These are phyloP conservation scores for Ditylenchus dipsaci DNA, from an alignment of 1,140 invertebrate species.

Conservation along the genomic window DNA sequence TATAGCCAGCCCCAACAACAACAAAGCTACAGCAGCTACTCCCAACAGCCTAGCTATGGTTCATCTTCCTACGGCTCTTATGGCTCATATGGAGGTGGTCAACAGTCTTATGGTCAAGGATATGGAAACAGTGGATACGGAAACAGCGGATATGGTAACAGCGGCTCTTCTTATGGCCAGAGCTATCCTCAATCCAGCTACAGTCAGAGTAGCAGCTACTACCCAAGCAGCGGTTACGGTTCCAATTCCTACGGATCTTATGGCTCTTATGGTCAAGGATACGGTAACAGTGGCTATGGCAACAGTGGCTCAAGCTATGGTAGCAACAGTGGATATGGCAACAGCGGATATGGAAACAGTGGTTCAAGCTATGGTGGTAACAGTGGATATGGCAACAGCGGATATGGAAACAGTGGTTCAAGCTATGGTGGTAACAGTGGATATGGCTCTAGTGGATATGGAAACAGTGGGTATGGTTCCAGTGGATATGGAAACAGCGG, in stretches of 20 bases:
- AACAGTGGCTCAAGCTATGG: background rate
- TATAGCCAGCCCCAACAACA: no score
- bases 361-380: background rate
- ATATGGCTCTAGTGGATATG: background rate
- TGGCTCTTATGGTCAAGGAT: background rate
- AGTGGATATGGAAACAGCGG: background rate
- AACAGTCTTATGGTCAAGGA: no score
- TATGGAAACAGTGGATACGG: no score
- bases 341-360: background rate
- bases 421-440: background rate
- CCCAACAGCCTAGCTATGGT: no score
- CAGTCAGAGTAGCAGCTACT: background rate
- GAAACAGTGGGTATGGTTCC: background rate
- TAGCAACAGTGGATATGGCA: background rate
- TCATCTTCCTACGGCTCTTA: no score
- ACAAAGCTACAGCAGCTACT: no score
- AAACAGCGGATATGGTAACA: no score
- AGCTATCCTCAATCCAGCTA: background rate
- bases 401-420: background rate
- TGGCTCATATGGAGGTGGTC: no score
- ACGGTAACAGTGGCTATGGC: background rate
- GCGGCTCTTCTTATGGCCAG: no score
- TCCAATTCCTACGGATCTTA: background rate
- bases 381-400: background rate
- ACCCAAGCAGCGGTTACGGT: background rate